Evolutionary conservation across 2,888 invertebrate genomes (phyloP).

Genomic region (Timandra comae): DNA sequence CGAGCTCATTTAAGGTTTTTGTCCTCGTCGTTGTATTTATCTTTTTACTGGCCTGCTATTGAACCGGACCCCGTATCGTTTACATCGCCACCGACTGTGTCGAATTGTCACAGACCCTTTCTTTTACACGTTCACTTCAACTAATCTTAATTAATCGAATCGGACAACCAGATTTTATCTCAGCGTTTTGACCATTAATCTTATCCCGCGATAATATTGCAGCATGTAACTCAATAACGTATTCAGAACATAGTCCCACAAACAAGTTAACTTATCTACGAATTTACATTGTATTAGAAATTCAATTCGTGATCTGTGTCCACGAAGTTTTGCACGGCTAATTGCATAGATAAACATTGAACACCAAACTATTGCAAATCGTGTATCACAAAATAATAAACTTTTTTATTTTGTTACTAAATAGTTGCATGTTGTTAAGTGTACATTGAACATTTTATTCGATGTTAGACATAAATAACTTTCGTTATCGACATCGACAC

Average conservation of each 20-base stretch:
- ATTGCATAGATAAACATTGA: slow-evolving; percentile 19
- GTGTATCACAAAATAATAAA: slow-evolving; percentile 10
- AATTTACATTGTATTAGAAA: slow-evolving; percentile 17
- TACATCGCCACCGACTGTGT: slow-evolving; percentile 36
- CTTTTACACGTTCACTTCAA: slow-evolving; percentile 18
- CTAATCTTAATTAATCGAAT: slow-evolving; percentile 26
- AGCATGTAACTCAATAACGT: slow-evolving; percentile 13
- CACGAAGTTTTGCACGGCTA: slow-evolving; percentile 17
- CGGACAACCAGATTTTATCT: slow-evolving; percentile 14
- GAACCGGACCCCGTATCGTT: slow-evolving; percentile 42
- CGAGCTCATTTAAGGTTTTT: slow-evolving; percentile 58
- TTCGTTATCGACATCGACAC: slow-evolving; percentile 48
- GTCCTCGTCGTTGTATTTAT: slow-evolving; percentile 50
- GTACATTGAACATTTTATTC: slow-evolving; percentile 27
- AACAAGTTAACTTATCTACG: slow-evolving; percentile 14
- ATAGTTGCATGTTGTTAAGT: slow-evolving; percentile 17
- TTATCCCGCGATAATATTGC: slow-evolving; percentile 18
- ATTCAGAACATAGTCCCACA: slow-evolving; percentile 11
- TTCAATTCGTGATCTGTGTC: slow-evolving; percentile 18
- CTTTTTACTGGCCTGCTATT: slow-evolving; percentile 51
- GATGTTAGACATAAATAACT: slow-evolving; percentile 41
- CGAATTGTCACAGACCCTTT: slow-evolving; percentile 31
- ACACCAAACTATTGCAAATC: slow-evolving; percentile 17
- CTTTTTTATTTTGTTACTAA: slow-evolving; percentile 10
- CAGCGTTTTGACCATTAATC: slow-evolving; percentile 13